Evolutionary conservation across 92 coral and sea anemone genomes (phyloP).

Genomic region (Galaxea fascicularis): DNA sequence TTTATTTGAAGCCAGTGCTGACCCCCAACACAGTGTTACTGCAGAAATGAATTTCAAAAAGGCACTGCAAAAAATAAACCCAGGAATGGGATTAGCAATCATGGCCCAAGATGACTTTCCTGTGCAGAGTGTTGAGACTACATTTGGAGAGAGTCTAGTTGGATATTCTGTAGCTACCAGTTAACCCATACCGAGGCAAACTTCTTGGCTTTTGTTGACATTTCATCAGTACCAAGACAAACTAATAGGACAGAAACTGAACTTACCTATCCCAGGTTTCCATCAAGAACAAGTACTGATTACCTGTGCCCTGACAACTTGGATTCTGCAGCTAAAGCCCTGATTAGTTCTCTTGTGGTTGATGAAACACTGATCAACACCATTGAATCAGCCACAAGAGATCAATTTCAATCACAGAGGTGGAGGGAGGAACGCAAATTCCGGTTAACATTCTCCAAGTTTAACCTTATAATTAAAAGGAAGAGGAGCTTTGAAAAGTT

Average conservation of each 20-base stretch:
- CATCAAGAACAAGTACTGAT: constrained; percentile 12
- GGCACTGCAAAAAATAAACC: constrained; percentile 38
- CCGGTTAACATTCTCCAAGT: constrained; percentile 55
- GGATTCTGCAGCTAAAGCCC: background rate
- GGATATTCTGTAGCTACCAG: too few relatives aligned
- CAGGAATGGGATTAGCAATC: constrained; percentile 57
- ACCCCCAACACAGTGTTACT: constrained; percentile 18
- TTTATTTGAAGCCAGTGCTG: constrained; percentile 58
- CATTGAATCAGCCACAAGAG: constrained; percentile 53
- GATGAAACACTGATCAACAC: constrained; percentile 36
- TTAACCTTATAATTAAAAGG: constrained; percentile 39
- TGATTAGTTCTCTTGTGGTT: background rate
- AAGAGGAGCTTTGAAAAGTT: constrained; percentile 55
- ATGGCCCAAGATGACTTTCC: constrained; percentile 29
- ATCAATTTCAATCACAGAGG: constrained; percentile 22
- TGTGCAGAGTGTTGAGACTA: too few relatives aligned
- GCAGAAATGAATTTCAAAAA: constrained; percentile 14
- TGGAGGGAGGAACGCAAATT: constrained; percentile 47
- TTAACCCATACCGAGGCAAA: too few relatives aligned
- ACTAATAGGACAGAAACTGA: constrained; percentile 13
- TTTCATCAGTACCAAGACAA: too few relatives aligned
- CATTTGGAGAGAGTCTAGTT: too few relatives aligned
- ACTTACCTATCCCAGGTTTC: constrained; percentile 62
- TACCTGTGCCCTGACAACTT: background rate
- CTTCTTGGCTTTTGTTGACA: too few relatives aligned